A percentile compares a stretch with the other conserved stretches of the same genome.
These are phyloP conservation scores for Notocelia uddmanniana DNA, from an alignment of 2,888 invertebrate genomes.

Conservation along the genomic window DNA sequence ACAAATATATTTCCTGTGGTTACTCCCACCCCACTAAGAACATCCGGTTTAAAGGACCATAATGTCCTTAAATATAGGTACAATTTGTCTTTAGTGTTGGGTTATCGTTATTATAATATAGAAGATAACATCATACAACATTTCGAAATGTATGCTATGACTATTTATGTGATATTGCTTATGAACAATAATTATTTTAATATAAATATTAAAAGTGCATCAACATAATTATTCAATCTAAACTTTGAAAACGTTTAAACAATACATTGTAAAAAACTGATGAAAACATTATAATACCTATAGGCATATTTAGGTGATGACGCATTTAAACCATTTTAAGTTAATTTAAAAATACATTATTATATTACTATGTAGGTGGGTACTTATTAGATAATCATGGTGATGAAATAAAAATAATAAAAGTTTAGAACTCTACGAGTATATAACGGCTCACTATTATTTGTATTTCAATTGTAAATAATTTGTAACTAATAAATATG, in stretches of 20 bases:
- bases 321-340: too few species aligned
- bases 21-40: too few species aligned
- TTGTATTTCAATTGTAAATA: neutral
- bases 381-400: neutral
- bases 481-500: neutral
- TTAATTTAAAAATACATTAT: slow-evolving; percentile 1
- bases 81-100: too few species aligned
- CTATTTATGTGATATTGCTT: neutral
- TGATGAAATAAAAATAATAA: neutral
- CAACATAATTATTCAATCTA: neutral
- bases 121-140: slow-evolving; percentile 20
- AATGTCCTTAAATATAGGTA: too few species aligned
- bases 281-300: neutral
- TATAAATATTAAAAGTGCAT: slow-evolving; percentile 13
- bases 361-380: neutral
- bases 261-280: too few species aligned
- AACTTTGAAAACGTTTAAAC: neutral
- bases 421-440: neutral
- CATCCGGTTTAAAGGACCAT: too few species aligned
- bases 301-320: too few species aligned
- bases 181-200: neutral
- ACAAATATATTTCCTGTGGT: too few species aligned
- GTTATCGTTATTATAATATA: too few species aligned
- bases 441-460: neutral
- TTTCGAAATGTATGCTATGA: slow-evolving; percentile 2